Evolutionary conservation across 2,797 vertebrate species (phyloP).

Genomic region (Australoheros facetus): DNA sequence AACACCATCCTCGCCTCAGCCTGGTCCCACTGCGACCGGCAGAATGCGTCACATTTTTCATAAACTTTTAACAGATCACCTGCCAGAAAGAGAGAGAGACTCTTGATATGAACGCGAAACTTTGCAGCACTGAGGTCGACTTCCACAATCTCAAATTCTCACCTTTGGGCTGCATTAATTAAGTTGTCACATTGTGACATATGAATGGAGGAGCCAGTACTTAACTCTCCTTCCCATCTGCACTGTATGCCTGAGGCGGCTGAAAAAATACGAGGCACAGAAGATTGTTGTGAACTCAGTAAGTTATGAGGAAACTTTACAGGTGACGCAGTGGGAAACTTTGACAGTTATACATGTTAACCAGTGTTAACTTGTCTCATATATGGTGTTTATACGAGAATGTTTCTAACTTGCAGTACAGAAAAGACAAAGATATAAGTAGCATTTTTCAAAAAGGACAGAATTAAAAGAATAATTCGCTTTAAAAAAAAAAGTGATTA

Average conservation of each 20-base stretch:
- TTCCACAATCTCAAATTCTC: slow-evolving; percentile 41
- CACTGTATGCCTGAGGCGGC: slow-evolving; percentile 38
- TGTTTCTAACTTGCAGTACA: background rate
- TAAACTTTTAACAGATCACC: background rate
- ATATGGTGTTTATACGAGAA: background rate
- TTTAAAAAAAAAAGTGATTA: background rate
- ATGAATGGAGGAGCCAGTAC: slow-evolving; percentile 32
- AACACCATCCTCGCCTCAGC: slow-evolving; percentile 9
- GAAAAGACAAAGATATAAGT: background rate
- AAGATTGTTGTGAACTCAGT: slow-evolving; percentile 16
- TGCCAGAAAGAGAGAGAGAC: background rate
- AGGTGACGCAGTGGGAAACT: slow-evolving; percentile 6
- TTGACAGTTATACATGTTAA: background rate
- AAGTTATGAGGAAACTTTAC: slow-evolving; percentile 4
- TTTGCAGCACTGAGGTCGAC: background rate
- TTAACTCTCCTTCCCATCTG: slow-evolving; percentile 11
- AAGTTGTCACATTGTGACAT: slow-evolving; percentile 50
- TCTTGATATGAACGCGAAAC: slow-evolving; percentile 15
- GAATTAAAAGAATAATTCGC: background rate
- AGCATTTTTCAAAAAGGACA: too few species aligned
- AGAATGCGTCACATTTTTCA: background rate
- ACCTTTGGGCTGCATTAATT: slow-evolving; percentile 40
- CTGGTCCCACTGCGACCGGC: background rate
- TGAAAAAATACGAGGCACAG: slow-evolving; percentile 14
- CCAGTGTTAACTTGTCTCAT: background rate